Base-by-base conservation (phyloP, 2,888 invertebrate genomes). In the Diplolepis rosae region DNA sequence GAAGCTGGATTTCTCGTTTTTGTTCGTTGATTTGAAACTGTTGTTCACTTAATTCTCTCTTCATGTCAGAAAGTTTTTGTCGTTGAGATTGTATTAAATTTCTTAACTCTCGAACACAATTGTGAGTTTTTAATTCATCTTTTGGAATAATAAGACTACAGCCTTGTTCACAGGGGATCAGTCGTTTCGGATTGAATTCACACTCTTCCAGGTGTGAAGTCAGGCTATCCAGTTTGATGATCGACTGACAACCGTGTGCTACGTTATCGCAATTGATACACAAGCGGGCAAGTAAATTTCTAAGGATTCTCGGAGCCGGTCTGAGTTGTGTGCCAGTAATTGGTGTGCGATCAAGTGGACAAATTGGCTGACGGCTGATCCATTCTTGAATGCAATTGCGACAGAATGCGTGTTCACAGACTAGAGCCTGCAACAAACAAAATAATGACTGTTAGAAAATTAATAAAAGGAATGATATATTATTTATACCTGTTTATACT, bases 321-420 rank as follows among this genome's bases (percentile, higher is more conserved):
- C 97, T 92, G 35, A 98, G 91, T 89, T 97, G 97, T 74, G 93
- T 93, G n/a, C 95, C 93, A 42, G 96, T 96, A 80, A 98, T 94
- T 66, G 95, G 93, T 86, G 96, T 96, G 68, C 98, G 92, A 90
- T 98, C 98, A 54, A 98, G 95, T 3, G 98, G 98, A 87, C 98
- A 98, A 39, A 96, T 97, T 18, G 96, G 96, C 88, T 98, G 97
- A 66, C 96, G 93, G 77, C 95, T 95, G 79, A 98, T 93, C 98
- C 98, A 98, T 90, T 98, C 97, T 75, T 95, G 95, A 83, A 98
- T 98, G 89, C 98, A 98, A 65, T 93, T 93, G 82, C 94, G 93
- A 89, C 98, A 98, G 90, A 98, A 98, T 70, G 98, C 97, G 90
- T 98, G 98, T 89, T 98, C 98, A 89, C 98, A 98, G 82, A 94